Percentiles rank a stretch among this genome's conserved stretches.
phyloP scores from a whole-genome alignment of 2,888 invertebrate species.

The Cryptus viduatorius region DNA sequence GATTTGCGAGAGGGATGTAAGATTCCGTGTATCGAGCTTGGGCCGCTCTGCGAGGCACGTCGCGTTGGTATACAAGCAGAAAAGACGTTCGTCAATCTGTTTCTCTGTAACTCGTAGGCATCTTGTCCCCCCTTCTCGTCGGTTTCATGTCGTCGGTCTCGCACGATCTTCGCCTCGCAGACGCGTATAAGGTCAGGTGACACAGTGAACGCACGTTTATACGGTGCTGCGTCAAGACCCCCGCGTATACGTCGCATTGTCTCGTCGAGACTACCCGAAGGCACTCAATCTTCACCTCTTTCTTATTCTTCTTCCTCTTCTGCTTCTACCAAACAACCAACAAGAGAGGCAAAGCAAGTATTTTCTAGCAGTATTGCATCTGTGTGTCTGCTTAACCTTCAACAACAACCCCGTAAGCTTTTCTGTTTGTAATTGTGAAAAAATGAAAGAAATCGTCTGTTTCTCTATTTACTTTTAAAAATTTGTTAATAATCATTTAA shows the following conservation, averaged over 20 bases:
- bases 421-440: neutral
- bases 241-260: slow-evolving; percentile 60
- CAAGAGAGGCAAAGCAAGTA: neutral
- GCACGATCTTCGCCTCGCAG: slow-evolving; percentile 48
- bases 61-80: slow-evolving; percentile 37
- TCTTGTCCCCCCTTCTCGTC: slow-evolving; percentile 17
- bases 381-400: neutral
- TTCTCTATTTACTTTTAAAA: neutral
- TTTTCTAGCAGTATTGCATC: neutral
- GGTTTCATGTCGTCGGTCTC: slow-evolving; percentile 44
- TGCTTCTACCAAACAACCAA: slow-evolving; percentile 15
- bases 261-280: slow-evolving; percentile 40
- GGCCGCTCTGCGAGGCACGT: slow-evolving; percentile 13
- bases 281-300: slow-evolving; percentile 60
- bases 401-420: neutral
- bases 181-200: slow-evolving; percentile 61
- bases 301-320: slow-evolving; percentile 43
- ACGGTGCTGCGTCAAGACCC: slow-evolving; percentile 51
- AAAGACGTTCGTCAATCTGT: slow-evolving; percentile 58
- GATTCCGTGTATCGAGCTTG: slow-evolving; percentile 28
- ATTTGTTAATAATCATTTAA: too few species aligned
- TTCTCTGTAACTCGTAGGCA: slow-evolving; percentile 40
- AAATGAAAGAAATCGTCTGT: neutral
- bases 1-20: slow-evolving; percentile 25
- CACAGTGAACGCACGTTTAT: slow-evolving; percentile 62